These are phyloP conservation scores for Megalops cyprinoides DNA, from an alignment of 2,797 vertebrate genomes.

Conservation along the genomic window DNA sequence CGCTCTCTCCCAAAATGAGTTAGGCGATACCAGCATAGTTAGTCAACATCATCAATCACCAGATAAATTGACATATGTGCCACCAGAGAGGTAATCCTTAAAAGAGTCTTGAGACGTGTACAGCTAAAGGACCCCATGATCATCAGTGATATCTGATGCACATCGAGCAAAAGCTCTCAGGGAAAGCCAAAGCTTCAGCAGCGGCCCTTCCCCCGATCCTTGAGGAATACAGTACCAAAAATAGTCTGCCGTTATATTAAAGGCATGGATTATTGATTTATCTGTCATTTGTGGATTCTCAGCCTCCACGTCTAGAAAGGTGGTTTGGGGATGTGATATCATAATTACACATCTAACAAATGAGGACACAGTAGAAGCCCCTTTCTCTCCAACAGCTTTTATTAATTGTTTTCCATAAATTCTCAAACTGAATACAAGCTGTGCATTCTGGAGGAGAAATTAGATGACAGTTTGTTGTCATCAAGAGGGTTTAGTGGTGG, in stretches of 20 bases:
- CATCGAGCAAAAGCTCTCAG: constrained; percentile 70
- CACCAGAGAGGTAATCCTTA: constrained; percentile 69
- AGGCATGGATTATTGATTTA: background rate
- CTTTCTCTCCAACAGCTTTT: background rate
- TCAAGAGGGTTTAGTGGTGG: constrained; percentile 19
- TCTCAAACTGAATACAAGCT: background rate
- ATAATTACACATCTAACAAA: background rate
- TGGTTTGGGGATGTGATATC: background rate
- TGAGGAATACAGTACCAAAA: background rate
- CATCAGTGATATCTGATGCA: constrained; percentile 54
- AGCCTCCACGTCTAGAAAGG: background rate
- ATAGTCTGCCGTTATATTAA: background rate
- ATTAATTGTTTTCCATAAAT: background rate
- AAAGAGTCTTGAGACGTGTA: constrained; percentile 61
- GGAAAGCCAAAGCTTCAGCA: constrained; percentile 46
- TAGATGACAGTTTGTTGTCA: constrained; percentile 31
- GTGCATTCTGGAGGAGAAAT: background rate
- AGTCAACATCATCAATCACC: constrained; percentile 78
- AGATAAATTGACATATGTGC: constrained; percentile 76
- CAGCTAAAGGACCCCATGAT: constrained; percentile 54
- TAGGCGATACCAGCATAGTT: constrained; percentile 73
- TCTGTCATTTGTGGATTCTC: background rate
- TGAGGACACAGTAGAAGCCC: background rate
- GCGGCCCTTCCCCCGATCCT: background rate
- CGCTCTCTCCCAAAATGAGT: constrained; percentile 68